These are phyloP conservation scores for Leucophora obtusa DNA, from an alignment of 2,888 invertebrate species.

Conservation along the genomic window DNA sequence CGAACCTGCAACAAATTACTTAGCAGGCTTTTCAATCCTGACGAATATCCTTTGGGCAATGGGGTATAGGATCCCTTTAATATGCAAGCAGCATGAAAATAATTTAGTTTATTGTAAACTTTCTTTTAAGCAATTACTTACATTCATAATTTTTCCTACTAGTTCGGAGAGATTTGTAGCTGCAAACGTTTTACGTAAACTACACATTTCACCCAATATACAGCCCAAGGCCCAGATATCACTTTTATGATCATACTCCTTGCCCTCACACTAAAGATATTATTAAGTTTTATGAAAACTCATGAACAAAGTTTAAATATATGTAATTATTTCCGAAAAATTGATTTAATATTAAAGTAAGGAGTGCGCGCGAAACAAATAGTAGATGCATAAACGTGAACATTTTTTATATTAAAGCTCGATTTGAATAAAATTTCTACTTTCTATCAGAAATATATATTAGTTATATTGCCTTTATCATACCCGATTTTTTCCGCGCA, in stretches of 20 bases:
- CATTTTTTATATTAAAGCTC: no score
- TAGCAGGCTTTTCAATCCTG: constrained; percentile 82
- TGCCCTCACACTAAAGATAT: constrained; percentile 84
- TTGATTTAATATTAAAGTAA: no score
- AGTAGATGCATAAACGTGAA: no score
- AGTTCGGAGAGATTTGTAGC: constrained; percentile 86
- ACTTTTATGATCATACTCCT: constrained; percentile 86
- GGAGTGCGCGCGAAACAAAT: no score
- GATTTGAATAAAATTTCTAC: no score
- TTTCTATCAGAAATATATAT: no score
- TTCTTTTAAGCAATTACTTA: constrained; percentile 70
- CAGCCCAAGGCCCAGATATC: constrained; percentile 90
- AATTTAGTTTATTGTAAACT: background rate
- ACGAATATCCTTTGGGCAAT: constrained; percentile 83
- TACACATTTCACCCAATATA: constrained; percentile 87
- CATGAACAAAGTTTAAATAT: background rate
- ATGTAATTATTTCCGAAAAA: background rate
- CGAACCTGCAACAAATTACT: constrained; percentile 81
- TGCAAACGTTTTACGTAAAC: constrained; percentile 85
- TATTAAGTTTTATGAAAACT: background rate
- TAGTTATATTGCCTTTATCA: no score
- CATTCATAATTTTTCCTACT: constrained; percentile 86
- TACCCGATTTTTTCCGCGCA: no score
- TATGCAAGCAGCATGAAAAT: background rate
- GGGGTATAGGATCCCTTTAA: constrained; percentile 83